Base-by-base conservation (phyloP, 30 jellyfish, hydroid and myxozoan species). In the Pseudorhiza aurosa region DNA sequence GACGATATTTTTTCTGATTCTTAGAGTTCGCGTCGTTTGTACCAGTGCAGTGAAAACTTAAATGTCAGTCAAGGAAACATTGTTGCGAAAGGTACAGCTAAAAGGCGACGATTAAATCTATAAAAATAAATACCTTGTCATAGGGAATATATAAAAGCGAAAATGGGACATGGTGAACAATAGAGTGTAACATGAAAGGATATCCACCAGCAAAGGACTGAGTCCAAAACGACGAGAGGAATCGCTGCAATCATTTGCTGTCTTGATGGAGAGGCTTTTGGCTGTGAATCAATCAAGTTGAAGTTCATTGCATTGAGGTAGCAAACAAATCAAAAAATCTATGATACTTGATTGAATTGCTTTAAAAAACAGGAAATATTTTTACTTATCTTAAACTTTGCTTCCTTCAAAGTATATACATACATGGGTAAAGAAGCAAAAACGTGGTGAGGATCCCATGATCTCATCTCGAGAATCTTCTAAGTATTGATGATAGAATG, bases 121-220 rank as follows among this genome's bases (percentile, higher is more conserved):
- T n/a, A n/a, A n/a, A n/a, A n/a, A n/a, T n/a, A n/a, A n/a, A n/a
- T n/a, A n/a, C n/a, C n/a, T n/a, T n/a, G n/a, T n/a, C n/a, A n/a
- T n/a, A n/a, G n/a, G n/a, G n/a, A 55, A 55, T 55, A 10, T 8
- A 18, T 55, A 8, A 25, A 55, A 8, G 10, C 24, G 26, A 55
- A 25, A 12, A 45, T 10, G n/a, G 26, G 0, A 33, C 36, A 14
- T 19, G 18, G 46, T 19, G n/a, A 15, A 49, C 44, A 42, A 18
- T 49, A 26, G 8, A 26, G 12, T 6, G 18, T 29, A 24, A 4
- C 8, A 29, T 62, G 72, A 84, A 84, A 84, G 88, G 95, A 84
- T 80, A 88, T 82, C 97, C 97, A 88, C 97, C 97, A 88, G 58
- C 97, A 88, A 11, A 88, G 63, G 29, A 75, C 79, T 8, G 91